Evolutionary conservation across 2,797 vertebrate species (phyloP).

Genomic region (Leptatherina wallacei): DNA sequence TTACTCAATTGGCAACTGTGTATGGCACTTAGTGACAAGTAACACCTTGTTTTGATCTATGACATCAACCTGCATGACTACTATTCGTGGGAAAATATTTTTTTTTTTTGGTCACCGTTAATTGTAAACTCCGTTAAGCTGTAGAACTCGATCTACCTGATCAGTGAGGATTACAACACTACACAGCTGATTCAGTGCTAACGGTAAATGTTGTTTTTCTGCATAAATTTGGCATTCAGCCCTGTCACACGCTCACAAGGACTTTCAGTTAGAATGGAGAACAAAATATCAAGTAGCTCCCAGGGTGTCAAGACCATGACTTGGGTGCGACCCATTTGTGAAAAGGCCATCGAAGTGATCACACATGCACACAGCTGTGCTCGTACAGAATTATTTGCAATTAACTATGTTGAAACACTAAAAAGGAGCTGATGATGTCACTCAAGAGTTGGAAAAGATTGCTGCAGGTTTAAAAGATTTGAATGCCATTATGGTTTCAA

Average conservation of each 20-base stretch:
- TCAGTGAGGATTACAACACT: conserved; percentile 71
- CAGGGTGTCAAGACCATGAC: conserved; percentile 13
- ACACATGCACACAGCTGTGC: background rate
- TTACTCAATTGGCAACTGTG: conserved; percentile 1
- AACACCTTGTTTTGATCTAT: conserved; percentile 74
- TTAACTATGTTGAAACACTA: conserved; percentile 46
- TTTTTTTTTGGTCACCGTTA: conserved; percentile 74
- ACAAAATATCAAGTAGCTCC: conserved; percentile 1
- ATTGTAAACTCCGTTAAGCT: conserved; percentile 84
- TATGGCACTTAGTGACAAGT: conserved; percentile 36
- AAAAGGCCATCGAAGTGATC: conserved; percentile 9
- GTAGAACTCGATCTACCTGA: conserved; percentile 82
- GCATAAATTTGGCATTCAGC: conserved; percentile 63
- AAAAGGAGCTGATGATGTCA: conserved; percentile 25
- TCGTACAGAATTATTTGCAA: conserved; percentile 14
- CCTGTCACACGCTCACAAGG: conserved; percentile 40
- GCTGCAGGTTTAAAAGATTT: background rate
- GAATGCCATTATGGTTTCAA: background rate
- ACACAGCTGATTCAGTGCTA: conserved; percentile 83
- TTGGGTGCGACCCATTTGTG: conserved; percentile 28
- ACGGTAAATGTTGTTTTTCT: conserved; percentile 85
- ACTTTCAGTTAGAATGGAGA: conserved; percentile 14
- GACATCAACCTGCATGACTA: conserved; percentile 61
- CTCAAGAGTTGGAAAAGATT: conserved; percentile 1
- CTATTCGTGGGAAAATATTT: conserved; percentile 80